Percentiles rank a stretch among this genome's conserved stretches.
These are phyloP conservation scores for Callipepla californica DNA, from an alignment of 2,113 vertebrate species.

Conservation along the genomic window DNA sequence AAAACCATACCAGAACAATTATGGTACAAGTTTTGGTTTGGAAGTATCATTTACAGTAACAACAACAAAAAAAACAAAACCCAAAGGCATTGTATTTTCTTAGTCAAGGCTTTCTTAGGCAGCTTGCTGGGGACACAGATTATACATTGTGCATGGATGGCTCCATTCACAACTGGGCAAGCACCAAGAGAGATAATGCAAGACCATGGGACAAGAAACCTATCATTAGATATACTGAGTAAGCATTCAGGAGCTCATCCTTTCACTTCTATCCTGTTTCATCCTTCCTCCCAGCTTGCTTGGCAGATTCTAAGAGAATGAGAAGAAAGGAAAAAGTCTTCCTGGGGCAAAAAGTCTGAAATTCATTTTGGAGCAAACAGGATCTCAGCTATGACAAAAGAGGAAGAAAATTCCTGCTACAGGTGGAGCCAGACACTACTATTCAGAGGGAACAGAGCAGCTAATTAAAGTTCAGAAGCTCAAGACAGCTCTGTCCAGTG, in stretches of 20 bases:
- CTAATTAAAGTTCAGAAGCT: not conserved
- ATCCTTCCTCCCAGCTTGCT: too few species aligned
- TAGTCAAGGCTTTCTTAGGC: not conserved
- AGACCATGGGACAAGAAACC: fast-evolving
- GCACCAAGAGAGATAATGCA: not conserved
- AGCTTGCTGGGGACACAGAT: not conserved
- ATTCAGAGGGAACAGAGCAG: not conserved
- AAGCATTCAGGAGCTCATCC: not conserved
- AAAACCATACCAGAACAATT: not conserved
- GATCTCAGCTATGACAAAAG: not conserved
- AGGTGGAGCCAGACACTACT: not conserved
- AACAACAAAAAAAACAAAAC: too few species aligned
- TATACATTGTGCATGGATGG: not conserved
- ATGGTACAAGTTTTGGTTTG: not conserved
- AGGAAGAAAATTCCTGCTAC: not conserved
- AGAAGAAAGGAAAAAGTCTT: too few species aligned
- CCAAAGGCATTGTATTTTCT: not conserved
- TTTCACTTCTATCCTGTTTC: too few species aligned
- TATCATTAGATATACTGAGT: not conserved
- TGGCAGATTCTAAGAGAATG: too few species aligned
- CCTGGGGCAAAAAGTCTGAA: not conserved
- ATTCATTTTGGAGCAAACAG: not conserved
- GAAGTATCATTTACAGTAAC: not conserved
- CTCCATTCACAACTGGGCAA: fast-evolving
- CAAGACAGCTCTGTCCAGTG: not conserved